A percentile compares a stretch with the other conserved stretches of the same genome.
These are phyloP conservation scores for Dorcus hopei DNA, from an alignment of 2,888 invertebrate genomes.

Conservation along the genomic window DNA sequence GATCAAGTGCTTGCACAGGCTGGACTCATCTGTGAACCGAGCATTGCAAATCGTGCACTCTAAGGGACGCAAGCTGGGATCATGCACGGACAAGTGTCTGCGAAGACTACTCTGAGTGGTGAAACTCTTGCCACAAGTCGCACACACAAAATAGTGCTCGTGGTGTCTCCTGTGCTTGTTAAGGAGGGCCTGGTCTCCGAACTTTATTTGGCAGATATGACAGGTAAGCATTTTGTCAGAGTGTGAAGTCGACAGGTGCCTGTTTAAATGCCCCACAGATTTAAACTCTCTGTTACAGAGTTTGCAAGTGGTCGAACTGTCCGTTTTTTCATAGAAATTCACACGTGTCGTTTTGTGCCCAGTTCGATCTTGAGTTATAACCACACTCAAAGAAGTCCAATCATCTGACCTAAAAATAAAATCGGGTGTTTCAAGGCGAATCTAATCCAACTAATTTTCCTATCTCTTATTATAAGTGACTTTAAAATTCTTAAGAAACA, in stretches of 20 bases:
- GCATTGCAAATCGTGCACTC: conserved; percentile 49
- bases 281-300: conserved; percentile 29
- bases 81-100: conserved; percentile 48
- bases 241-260: conserved; percentile 24
- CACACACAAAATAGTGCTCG: conserved; percentile 35
- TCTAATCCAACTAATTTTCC: neutral
- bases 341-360: conserved; percentile 50
- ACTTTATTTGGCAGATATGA: conserved; percentile 7
- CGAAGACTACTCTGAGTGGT: conserved; percentile 46
- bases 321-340: conserved; percentile 31
- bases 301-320: conserved; percentile 17
- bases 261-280: conserved; percentile 24
- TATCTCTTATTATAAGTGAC: too few relatives aligned
- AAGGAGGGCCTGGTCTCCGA: neutral
- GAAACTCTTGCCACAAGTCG: conserved; percentile 49
- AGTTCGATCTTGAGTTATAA: conserved; percentile 49
- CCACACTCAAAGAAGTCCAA: conserved; percentile 48
- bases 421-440: neutral
- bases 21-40: conserved; percentile 47
- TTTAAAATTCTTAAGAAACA: too few relatives aligned
- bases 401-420: conserved; percentile 36
- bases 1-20: conserved; percentile 47
- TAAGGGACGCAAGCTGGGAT: conserved; percentile 45
- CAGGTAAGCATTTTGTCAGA: conserved; percentile 18
- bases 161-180: conserved; percentile 4